These are phyloP conservation scores for Cotesia typhae DNA, from an alignment of 1,140 invertebrate genomes.

Conservation along the genomic window DNA sequence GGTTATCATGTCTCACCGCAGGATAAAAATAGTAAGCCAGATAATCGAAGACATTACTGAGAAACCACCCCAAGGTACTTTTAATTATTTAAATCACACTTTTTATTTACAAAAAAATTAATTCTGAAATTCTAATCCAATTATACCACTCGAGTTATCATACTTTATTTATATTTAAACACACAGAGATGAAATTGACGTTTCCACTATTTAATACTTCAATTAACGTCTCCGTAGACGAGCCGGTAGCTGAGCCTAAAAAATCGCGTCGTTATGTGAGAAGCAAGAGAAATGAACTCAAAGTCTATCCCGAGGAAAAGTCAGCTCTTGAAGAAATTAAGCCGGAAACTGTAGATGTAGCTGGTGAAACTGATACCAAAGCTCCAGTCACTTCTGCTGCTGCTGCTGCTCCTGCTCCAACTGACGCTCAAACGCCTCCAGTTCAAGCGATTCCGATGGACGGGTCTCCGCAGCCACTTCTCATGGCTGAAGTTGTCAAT, in stretches of 20 bases:
- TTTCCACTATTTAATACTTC: slow-evolving; percentile 75
- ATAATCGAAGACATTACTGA: slow-evolving; percentile 75
- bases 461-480: slow-evolving; percentile 66
- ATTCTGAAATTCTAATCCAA: slow-evolving; percentile 22
- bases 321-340: slow-evolving; percentile 1
- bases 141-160: slow-evolving; percentile 30
- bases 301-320: slow-evolving; percentile 14
- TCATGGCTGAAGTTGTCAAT: slow-evolving; percentile 97
- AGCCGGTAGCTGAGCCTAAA: slow-evolving; percentile 45
- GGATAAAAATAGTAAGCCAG: slow-evolving; percentile 83
- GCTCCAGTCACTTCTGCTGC: background rate
- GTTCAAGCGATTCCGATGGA: slow-evolving; percentile 47
- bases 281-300: slow-evolving; percentile 37
- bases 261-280: slow-evolving; percentile 51
- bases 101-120: slow-evolving; percentile 25
- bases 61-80: slow-evolving; percentile 64
- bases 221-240: slow-evolving; percentile 70
- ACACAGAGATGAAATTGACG: slow-evolving; percentile 66
- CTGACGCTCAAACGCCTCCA: slow-evolving; percentile 65
- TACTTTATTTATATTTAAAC: slow-evolving; percentile 42
- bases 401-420: background rate
- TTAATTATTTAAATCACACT: slow-evolving; percentile 29
- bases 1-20: slow-evolving; percentile 92
- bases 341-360: background rate
- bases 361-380: slow-evolving; percentile 43